These are phyloP conservation scores for Nasua narica DNA, from an alignment of 2,797 vertebrate species.

Conservation along the genomic window DNA sequence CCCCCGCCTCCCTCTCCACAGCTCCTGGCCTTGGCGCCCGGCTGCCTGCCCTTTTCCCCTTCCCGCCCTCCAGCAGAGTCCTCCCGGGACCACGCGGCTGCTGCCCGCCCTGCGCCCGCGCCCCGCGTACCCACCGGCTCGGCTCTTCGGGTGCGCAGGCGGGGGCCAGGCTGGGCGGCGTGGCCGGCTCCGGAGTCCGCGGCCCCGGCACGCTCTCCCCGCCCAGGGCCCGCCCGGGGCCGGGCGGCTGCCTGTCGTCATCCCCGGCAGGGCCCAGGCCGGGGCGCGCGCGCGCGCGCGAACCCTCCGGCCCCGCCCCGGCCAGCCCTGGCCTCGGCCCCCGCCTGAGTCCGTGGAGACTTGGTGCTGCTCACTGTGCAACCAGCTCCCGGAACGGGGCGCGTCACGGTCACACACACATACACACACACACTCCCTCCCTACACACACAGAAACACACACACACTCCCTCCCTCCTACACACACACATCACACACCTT, in stretches of 20 bases:
- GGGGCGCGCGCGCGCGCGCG: conserved; percentile 40
- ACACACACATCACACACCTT: neutral
- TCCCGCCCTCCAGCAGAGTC: neutral
- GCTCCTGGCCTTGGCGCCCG: neutral
- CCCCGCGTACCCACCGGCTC: conserved; percentile 51
- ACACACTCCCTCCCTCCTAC: too few relatives aligned
- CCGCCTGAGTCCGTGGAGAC: neutral
- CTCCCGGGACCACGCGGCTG: neutral
- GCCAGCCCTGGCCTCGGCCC: neutral
- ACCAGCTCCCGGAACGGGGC: neutral
- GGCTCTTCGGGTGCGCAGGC: conserved; percentile 30
- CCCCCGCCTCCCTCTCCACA: neutral
- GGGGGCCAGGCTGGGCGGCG: conserved; percentile 47
- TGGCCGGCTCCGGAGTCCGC: conserved; percentile 50
- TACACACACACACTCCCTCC: neutral
- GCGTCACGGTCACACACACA: neutral
- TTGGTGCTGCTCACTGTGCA: neutral
- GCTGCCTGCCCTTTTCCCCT: neutral
- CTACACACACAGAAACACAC: neutral
- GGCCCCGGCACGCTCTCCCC: conserved; percentile 51
- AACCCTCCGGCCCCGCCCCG: neutral
- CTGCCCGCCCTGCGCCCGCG: neutral
- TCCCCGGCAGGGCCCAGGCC: conserved; percentile 52
- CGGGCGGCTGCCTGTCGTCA: conserved; percentile 73
- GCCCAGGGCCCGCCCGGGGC: conserved; percentile 71